Conservation (phyloP, 2,797 vertebrate species). For the Austrolebias charrua region DNA sequence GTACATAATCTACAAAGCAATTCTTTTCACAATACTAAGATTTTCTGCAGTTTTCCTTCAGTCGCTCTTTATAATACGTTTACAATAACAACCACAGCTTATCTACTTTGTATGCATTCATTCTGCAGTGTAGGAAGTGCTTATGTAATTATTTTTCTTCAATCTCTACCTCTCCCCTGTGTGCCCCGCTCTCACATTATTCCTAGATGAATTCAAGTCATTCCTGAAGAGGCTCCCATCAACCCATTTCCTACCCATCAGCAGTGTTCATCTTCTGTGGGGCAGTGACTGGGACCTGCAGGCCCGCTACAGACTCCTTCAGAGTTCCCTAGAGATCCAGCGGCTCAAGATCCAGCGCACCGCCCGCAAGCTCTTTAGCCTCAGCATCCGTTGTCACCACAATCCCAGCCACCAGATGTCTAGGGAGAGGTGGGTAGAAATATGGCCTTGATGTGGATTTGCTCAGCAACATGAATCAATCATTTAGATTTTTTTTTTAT, state of each 20-base stretch:
- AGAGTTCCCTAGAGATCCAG: slow-evolving; percentile 92
- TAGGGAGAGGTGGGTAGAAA: slow-evolving; percentile 89
- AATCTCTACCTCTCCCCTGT: slow-evolving; percentile 1
- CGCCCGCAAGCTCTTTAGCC: slow-evolving; percentile 96
- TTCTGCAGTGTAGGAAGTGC: not conserved
- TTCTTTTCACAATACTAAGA: not conserved
- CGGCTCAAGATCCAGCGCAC: slow-evolving; percentile 95
- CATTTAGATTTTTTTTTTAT: not conserved
- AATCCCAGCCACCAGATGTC: slow-evolving; percentile 99
- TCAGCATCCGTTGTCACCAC: slow-evolving; percentile 97
- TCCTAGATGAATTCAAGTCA: slow-evolving; percentile 95
- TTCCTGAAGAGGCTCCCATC: slow-evolving; percentile 97
- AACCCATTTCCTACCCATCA: slow-evolving; percentile 96
- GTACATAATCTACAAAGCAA: not conserved
- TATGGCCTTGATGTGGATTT: slow-evolving; percentile 23
- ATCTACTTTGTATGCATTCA: not conserved
- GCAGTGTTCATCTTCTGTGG: slow-evolving; percentile 98
- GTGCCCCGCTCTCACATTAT: not conserved
- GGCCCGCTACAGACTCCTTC: slow-evolving; percentile 94
- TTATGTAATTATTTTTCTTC: not conserved
- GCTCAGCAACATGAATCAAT: slow-evolving; percentile 12
- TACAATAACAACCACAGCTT: not conserved
- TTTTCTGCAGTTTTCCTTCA: not conserved
- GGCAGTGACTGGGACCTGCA: slow-evolving; percentile 99
- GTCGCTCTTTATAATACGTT: not conserved